Base-by-base conservation (phyloP, 2,113 vertebrate species). In the Chaetura pelagica region DNA sequence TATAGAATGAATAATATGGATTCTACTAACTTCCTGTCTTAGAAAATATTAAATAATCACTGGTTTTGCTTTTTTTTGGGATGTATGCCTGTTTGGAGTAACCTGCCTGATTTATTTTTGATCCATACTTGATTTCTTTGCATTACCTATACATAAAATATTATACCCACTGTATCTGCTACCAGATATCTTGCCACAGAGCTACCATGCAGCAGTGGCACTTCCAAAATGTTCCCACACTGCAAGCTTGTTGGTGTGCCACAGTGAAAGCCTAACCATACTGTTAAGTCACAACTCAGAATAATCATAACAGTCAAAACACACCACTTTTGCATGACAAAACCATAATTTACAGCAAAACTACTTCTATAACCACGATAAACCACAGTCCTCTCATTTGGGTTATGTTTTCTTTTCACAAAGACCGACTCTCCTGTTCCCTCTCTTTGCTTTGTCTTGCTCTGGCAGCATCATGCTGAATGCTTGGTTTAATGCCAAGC, bases 361-460 rank as follows among this genome's bases (percentile, higher is more conserved):
- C 12, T 4, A 1, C 29, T 42, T 44, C 64, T 26, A 8, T n/a
- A 64, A 19, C 11, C 29, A 16, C 72, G 23, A 51, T 21, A 51
- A 84, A 6, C 6, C 17, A 15, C 1, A 0, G 11, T 68, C 6
- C 44, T 67, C 4, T 49, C 4, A 44, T 29, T 15, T 12, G 9
- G 52, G 35, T 8, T 32, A 10, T 13, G 63, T 66, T 38, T 66
- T 4, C 8, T 54, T 2, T 8, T 12, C 27, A 16, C 40, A 54
- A 26, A 38, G 26, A 1, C 44, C 8, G 3, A 42, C 11, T 59
- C 48, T 30, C 30, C 23, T 9, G 4, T 46, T 46, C 21, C 15
- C n/a, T 49, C 62, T 12, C 1, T 0, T 4, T 34, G 40, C 2
- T 92, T 49, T 61, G 30, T 21, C 61, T 67, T 2, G 1, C 32